Conservation (phyloP, 2,888 invertebrate genomes). For the Folsomia candida region DNA sequence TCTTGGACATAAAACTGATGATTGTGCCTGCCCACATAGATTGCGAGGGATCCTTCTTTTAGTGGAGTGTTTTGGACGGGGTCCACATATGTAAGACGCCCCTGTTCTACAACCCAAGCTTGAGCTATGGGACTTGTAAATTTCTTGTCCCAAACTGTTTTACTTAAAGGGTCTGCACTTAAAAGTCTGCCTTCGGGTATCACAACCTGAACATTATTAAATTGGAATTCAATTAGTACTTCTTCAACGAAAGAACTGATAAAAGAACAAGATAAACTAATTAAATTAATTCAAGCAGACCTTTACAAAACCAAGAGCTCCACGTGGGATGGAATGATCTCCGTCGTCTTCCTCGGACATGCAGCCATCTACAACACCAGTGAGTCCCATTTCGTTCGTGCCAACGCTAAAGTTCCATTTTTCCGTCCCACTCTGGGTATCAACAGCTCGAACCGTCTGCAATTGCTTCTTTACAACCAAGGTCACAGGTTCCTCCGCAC, state of each 20-base stretch:
- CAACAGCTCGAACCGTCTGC: constrained; percentile 84
- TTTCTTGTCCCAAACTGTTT: constrained; percentile 69
- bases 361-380: constrained; percentile 46
- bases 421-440: constrained; percentile 79
- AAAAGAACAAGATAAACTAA: too few species aligned
- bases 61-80: constrained; percentile 62
- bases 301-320: not conserved
- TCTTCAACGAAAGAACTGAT: too few species aligned
- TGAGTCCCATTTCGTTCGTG: constrained; percentile 68
- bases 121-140: constrained; percentile 80
- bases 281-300: too few species aligned
- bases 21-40: constrained; percentile 82
- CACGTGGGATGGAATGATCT: too few species aligned
- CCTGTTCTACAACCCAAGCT: constrained; percentile 76
- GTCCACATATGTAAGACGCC: constrained; percentile 68
- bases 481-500: constrained; percentile 57
- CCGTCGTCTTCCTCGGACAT: constrained; percentile 28
- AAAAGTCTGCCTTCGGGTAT: constrained; percentile 72
- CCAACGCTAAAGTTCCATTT: constrained; percentile 97
- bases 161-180: constrained; percentile 60
- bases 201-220: constrained; percentile 64
- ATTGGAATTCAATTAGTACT: too few species aligned
- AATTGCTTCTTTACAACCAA: constrained; percentile 78
- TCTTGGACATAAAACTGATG: constrained; percentile 60
- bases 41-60: constrained; percentile 60